Evolutionary conservation across 2,113 vertebrate species (phyloP).

Genomic region (Thunnus thynnus): DNA sequence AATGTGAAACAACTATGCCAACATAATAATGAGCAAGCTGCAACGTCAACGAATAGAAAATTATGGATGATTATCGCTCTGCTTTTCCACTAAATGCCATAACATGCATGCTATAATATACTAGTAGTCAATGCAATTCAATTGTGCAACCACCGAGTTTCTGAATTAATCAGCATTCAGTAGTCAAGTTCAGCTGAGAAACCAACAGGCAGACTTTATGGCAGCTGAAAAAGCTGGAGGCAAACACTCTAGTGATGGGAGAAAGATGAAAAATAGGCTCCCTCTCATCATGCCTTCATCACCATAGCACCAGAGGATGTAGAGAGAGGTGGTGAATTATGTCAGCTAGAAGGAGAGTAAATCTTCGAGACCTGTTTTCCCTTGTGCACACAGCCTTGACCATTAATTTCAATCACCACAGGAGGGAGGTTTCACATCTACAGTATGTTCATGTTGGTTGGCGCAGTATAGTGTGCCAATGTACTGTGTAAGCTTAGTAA

Average conservation of each 20-base stretch:
- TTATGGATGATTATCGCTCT: not conserved
- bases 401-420: slow-evolving; percentile 68
- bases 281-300: slow-evolving; percentile 75
- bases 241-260: slow-evolving; percentile 60
- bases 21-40: not conserved
- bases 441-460: slow-evolving; percentile 29
- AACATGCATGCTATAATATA: slow-evolving; percentile 35
- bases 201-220: slow-evolving; percentile 53
- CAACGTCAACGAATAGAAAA: not conserved
- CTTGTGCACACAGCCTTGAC: slow-evolving; percentile 46
- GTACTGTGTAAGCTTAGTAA: slow-evolving; percentile 10
- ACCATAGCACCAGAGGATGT: slow-evolving; percentile 51
- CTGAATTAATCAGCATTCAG: slow-evolving; percentile 62
- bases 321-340: slow-evolving; percentile 59
- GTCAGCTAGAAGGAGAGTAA: slow-evolving; percentile 56
- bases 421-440: slow-evolving; percentile 55
- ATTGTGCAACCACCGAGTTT: slow-evolving; percentile 27
- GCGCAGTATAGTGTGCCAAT: not conserved
- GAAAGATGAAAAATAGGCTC: slow-evolving; percentile 70
- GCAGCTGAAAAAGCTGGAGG: slow-evolving; percentile 59
- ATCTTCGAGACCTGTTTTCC: slow-evolving; percentile 63
- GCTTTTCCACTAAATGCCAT: slow-evolving; percentile 32
- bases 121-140: slow-evolving; percentile 22
- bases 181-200: slow-evolving; percentile 43
- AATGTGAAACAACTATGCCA: not conserved